Evolutionary conservation across 2,888 invertebrate genomes (phyloP).

Genomic region (Pandemis cinnamomeana): DNA sequence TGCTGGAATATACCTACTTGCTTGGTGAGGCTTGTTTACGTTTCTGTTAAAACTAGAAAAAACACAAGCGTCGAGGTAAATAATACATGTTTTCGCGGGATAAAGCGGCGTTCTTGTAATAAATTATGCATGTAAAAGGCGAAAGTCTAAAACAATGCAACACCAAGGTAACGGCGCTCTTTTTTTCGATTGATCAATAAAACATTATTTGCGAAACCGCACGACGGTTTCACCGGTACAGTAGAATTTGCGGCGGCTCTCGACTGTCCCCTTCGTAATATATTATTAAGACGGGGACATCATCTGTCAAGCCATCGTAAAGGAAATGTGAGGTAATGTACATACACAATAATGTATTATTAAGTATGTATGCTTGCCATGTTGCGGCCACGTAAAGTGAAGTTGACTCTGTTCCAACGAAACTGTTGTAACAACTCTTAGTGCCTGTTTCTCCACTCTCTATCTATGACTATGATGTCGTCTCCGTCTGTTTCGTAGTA

Average conservation of each 20-base stretch:
- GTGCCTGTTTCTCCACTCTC: too few relatives aligned
- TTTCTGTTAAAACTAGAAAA: too few relatives aligned
- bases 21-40: too few relatives aligned
- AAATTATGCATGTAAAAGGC: constrained; percentile 1
- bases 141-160: neutral
- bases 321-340: neutral
- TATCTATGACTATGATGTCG: too few relatives aligned
- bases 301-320: neutral
- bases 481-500: too few relatives aligned
- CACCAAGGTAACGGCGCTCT: neutral
- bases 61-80: too few relatives aligned
- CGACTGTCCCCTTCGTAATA: neutral
- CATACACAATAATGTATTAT: neutral
- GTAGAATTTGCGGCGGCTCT: neutral
- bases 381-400: neutral
- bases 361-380: neutral
- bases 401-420: neutral
- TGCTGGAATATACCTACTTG: too few relatives aligned
- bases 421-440: too few relatives aligned
- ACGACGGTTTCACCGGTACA: neutral
- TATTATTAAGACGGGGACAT: neutral
- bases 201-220: constrained; percentile 5
- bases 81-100: neutral
- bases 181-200: constrained; percentile 1
- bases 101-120: neutral